Evolutionary conservation across 2,888 invertebrate species (phyloP).

Genomic region (Chymomyza caudatula): DNA sequence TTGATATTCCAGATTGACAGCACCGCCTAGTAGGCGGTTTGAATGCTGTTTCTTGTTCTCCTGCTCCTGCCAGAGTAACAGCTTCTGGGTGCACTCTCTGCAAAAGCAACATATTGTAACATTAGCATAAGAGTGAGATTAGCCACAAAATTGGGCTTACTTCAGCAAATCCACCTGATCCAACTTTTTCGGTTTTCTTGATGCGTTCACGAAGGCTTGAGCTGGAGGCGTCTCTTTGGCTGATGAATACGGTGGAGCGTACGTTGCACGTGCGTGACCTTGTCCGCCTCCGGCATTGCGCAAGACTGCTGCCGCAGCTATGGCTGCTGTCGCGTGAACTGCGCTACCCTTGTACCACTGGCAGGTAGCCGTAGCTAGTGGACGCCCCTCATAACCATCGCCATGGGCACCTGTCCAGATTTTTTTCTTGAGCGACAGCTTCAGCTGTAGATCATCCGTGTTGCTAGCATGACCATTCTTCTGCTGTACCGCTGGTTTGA

Average conservation of each 20-base stretch:
- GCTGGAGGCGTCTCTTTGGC: not conserved
- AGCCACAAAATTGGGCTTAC: slow-evolving; percentile 31
- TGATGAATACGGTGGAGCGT: not conserved
- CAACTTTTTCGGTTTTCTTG: slow-evolving; percentile 44
- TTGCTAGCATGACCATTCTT: slow-evolving; percentile 21
- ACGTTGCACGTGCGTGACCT: slow-evolving; percentile 77
- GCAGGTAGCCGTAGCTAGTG: slow-evolving; percentile 83
- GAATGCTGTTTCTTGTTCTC: slow-evolving; percentile 31
- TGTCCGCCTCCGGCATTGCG: slow-evolving; percentile 43
- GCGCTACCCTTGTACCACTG: slow-evolving; percentile 82
- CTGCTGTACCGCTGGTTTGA: slow-evolving; percentile 40
- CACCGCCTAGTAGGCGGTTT: slow-evolving; percentile 32
- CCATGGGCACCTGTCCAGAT: slow-evolving; percentile 84
- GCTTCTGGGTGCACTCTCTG: slow-evolving; percentile 84
- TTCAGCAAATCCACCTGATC: slow-evolving; percentile 58
- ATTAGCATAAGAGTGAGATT: not conserved
- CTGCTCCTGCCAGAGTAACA: slow-evolving; percentile 78
- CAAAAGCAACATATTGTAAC: not conserved
- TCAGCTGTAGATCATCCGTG: slow-evolving; percentile 80
- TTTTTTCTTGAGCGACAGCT: slow-evolving; percentile 84
- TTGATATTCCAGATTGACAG: slow-evolving; percentile 43
- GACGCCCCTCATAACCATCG: slow-evolving; percentile 67
- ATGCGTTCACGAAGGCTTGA: slow-evolving; percentile 37
- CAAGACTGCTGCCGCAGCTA: slow-evolving; percentile 15
- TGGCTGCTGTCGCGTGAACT: slow-evolving; percentile 56